phyloP scores from a whole-genome alignment of 1,140 invertebrate genomes.

The Bombus haemorrhoidalis region DNA sequence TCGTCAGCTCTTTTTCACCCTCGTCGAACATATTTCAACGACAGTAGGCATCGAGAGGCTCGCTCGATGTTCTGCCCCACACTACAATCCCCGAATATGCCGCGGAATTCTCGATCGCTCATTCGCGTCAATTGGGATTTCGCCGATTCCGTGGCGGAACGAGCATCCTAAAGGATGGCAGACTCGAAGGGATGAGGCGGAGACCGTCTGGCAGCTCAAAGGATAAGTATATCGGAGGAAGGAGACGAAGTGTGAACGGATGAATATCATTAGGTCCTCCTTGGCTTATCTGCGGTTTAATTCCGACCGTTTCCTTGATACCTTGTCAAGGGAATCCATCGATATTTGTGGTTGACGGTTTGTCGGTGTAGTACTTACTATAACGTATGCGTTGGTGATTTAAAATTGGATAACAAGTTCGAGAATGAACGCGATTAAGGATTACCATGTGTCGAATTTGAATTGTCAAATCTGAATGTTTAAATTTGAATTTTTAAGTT shows the following conservation, averaged over 20 bases:
- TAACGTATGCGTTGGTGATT: not conserved
- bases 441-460: not conserved
- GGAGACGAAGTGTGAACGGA: not conserved
- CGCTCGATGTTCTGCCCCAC: constrained; percentile 56
- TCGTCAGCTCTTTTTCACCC: constrained; percentile 75
- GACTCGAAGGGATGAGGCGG: constrained; percentile 10
- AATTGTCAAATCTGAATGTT: not conserved
- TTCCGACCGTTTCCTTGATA: not conserved
- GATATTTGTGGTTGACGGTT: not conserved
- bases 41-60: constrained; percentile 64
- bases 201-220: not conserved
- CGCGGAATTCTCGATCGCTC: constrained; percentile 65
- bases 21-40: constrained; percentile 73
- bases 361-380: not conserved
- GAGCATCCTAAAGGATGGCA: constrained; percentile 42
- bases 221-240: constrained; percentile 9
- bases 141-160: constrained; percentile 51
- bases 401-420: not conserved
- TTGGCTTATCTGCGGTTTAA: constrained; percentile 3
- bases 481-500: not conserved
- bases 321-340: not conserved
- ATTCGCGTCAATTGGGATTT: constrained; percentile 67
- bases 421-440: not conserved
- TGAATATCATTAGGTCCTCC: constrained; percentile 28
- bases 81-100: constrained; percentile 62